A percentile compares a stretch with the other conserved stretches of the same genome.
Conservation (phyloP, 2,797 vertebrate genomes). For the Sebastes aleutianus region DNA sequence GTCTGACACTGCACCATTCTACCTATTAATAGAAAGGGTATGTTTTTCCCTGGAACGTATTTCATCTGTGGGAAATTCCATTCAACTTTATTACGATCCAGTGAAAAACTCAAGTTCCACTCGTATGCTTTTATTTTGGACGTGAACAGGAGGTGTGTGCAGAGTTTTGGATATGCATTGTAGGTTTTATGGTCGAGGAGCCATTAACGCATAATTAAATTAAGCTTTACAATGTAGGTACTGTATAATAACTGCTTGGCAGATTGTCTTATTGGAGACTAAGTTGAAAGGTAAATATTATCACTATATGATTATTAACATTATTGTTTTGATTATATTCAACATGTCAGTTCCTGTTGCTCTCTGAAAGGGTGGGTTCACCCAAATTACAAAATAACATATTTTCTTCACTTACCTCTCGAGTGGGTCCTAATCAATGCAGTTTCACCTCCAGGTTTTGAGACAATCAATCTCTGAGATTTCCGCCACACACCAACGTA, state of each 20-base stretch:
- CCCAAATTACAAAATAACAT: background rate
- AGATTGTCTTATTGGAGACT: background rate
- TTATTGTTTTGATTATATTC: background rate
- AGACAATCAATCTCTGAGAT: too few relatives aligned
- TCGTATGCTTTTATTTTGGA: background rate
- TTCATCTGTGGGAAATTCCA: background rate
- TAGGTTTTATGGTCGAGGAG: background rate
- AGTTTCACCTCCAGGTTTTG: background rate
- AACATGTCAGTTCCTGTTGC: background rate
- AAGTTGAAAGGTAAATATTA: background rate
- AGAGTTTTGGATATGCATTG: background rate
- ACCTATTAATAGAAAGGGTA: constrained; percentile 11
- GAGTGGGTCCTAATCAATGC: background rate
- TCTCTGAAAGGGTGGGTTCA: background rate
- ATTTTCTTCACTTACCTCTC: background rate
- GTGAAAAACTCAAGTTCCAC: background rate
- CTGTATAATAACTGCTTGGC: background rate
- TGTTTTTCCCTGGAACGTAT: constrained; percentile 24
- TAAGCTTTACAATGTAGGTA: background rate
- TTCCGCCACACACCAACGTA: too few relatives aligned
- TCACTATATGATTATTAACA: background rate
- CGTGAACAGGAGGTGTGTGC: background rate
- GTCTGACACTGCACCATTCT: background rate
- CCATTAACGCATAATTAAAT: background rate
- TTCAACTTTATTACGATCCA: background rate